Evolutionary conservation across 2,888 invertebrate species (phyloP), one percentile per base, ranked within the genome.

Genomic region (Netelia inedita): DNA sequence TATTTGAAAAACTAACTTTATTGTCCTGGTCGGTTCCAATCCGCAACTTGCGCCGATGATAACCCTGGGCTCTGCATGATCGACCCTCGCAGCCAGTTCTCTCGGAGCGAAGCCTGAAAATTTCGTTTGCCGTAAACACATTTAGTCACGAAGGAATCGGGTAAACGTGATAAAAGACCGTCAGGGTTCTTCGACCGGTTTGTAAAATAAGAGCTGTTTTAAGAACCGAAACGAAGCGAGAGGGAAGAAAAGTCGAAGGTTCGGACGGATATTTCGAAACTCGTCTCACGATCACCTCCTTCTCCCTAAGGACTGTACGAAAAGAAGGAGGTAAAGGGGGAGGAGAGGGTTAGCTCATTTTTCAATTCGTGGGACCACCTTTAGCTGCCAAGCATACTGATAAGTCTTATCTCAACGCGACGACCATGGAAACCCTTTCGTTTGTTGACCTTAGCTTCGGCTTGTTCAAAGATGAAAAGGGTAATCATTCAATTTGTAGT

Each of bases 21-120:
- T 96, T 79, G 97, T 95, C 94, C 96, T 97, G 86, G 96, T 96
- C 0, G 98, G 98, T 93, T 99, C 98, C 11, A 98, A 95, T 0
- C 98, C 98, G 91, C 97, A 98, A 93, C 98, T 98, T 0, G 98
- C 98, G 0, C 98, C 97, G 46, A 99, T 96, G 41, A 99, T 96
- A 3, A 98, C 96, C 89, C 97, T 98, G 0, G 99, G 98, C 92
- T 97, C 96, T 0, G 97, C 97, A 91, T 99, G 98, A 90, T 97
- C 96, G 75, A 99, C 98, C 86, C 98, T 95, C 0, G 96, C 95
- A 59, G 98, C 96, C 8, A 99, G 94, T 93, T 99, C 98, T 86
- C 97, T 96, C 0, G 98, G 97, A 0, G 98, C 98, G 91, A 98
- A 98, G 68, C 98, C 97, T 97, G 94, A 94, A 69, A 72, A 50